phyloP scores from a whole-genome alignment of 2,797 vertebrate species.

The Gymnoscopelus microlampas region DNA sequence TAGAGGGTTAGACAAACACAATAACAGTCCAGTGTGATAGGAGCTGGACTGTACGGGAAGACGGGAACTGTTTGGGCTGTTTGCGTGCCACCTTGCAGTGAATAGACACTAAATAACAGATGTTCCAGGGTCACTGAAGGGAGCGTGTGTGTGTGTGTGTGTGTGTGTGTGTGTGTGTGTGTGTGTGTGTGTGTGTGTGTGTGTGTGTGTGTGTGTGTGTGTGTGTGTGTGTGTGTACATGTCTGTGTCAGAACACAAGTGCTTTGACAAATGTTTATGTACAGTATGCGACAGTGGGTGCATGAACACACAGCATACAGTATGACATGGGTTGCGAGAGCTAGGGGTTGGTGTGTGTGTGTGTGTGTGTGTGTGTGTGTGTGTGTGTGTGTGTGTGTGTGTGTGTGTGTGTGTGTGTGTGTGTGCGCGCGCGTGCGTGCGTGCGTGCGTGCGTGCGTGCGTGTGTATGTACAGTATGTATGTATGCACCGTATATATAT shows the following conservation, averaged over 20 bases:
- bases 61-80: background rate
- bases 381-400: background rate
- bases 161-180: background rate
- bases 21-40: conserved; percentile 59
- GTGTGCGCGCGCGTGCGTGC: too few relatives aligned
- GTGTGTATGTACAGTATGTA: too few relatives aligned
- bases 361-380: background rate
- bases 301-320: too few relatives aligned
- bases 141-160: background rate
- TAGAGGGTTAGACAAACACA: conserved; percentile 59
- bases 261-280: too few relatives aligned
- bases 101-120: conserved; percentile 32
- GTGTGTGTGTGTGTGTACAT: conserved; percentile 2
- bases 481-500: too few relatives aligned
- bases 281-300: too few relatives aligned
- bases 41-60: background rate
- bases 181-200: too few relatives aligned
- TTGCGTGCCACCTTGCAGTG: conserved; percentile 20
- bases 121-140: background rate
- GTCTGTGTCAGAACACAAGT: background rate
- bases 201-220: too few relatives aligned
- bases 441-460: too few relatives aligned
- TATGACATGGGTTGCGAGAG: too few relatives aligned
- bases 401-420: too few relatives aligned
- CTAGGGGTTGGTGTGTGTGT: too few relatives aligned